These are phyloP conservation scores for Eira barbara DNA, from an alignment of 2,113 vertebrate species.

Conservation along the genomic window DNA sequence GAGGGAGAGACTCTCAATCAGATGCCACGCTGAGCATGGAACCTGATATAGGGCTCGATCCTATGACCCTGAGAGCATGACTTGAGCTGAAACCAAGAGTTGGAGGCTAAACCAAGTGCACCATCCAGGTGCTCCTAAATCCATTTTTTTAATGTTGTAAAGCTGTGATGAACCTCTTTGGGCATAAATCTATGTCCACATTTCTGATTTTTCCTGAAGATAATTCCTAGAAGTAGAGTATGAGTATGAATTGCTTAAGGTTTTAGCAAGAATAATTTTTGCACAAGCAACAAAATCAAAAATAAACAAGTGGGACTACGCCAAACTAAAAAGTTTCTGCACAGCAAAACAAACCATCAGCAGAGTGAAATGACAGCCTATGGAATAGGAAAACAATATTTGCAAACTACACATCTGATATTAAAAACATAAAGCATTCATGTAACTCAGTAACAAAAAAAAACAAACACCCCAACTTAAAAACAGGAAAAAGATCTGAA, in stretches of 20 bases:
- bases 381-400: background rate
- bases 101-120: background rate
- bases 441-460: background rate
- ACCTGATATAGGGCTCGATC: background rate
- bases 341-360: background rate
- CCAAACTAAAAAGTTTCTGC: background rate
- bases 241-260: background rate
- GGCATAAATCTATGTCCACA: background rate
- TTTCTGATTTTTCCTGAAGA: slow-evolving; percentile 18
- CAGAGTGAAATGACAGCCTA: background rate
- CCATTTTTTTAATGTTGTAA: background rate
- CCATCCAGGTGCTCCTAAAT: background rate
- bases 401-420: background rate
- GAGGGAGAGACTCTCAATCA: background rate
- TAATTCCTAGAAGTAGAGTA: background rate
- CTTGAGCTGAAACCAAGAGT: background rate
- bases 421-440: background rate
- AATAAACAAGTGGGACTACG: background rate
- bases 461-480: background rate
- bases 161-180: background rate
- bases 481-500: background rate
- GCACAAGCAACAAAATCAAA: background rate
- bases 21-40: background rate
- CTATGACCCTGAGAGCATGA: background rate
- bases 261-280: slow-evolving; percentile 5